Conservation (phyloP, 2,113 vertebrate genomes). For the Turnix velox region DNA sequence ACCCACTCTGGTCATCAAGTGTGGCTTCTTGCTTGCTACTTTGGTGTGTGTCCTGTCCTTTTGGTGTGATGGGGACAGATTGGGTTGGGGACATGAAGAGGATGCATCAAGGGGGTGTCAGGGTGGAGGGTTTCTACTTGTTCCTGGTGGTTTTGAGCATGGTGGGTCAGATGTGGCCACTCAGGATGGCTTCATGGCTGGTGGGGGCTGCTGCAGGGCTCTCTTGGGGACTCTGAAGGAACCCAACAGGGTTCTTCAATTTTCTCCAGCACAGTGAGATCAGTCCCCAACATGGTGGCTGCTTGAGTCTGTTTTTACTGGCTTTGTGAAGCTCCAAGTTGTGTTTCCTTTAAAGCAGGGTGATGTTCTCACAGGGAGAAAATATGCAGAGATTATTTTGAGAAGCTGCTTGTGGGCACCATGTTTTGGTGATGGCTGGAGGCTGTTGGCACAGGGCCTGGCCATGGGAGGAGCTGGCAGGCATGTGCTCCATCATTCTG, state of each 20-base stretch:
- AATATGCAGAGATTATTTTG: not conserved
- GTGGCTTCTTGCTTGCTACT: not conserved
- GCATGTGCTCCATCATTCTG: not conserved
- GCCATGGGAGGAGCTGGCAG: not conserved
- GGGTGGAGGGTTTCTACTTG: not conserved
- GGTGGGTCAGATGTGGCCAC: not conserved
- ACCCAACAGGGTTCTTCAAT: not conserved
- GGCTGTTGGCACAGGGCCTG: not conserved
- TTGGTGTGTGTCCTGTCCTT: not conserved
- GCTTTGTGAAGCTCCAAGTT: fast-evolving
- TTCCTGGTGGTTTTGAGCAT: fast-evolving
- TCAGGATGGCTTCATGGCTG: not conserved
- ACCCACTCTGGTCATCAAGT: fast-evolving
- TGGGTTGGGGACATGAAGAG: not conserved
- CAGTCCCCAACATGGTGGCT: fast-evolving
- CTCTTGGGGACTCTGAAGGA: not conserved
- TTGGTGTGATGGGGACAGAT: not conserved
- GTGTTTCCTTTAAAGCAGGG: not conserved
- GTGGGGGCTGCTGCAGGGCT: too few species aligned
- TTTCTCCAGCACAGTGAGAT: not conserved
- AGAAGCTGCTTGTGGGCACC: not conserved
- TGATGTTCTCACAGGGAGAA: not conserved
- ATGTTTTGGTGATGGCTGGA: fast-evolving
- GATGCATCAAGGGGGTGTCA: not conserved
- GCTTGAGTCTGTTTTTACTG: not conserved